Evolutionary conservation across 2,113 vertebrate species (phyloP).

Genomic region (Gallinago jamesoni): DNA sequence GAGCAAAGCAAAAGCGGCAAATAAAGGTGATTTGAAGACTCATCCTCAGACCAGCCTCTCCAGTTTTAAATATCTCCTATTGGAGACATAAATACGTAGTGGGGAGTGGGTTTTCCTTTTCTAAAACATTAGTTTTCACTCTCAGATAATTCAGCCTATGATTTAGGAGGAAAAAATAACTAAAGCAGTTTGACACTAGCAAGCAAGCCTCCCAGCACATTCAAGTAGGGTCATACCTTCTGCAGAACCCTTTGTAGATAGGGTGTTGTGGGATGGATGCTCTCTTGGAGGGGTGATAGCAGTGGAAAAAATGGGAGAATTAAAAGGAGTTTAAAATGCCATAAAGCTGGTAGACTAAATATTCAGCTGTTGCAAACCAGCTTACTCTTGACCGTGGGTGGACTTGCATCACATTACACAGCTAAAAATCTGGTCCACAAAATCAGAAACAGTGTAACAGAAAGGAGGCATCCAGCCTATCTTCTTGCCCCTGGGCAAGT

Average conservation of each 20-base stretch:
- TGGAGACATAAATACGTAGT: background rate
- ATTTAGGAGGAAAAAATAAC: background rate
- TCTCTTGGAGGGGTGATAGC: background rate
- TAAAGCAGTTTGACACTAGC: background rate
- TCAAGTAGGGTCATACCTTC: background rate
- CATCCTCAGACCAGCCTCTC: too few relatives aligned
- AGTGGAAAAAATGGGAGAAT: background rate
- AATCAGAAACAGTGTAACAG: background rate
- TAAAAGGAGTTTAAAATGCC: constrained; percentile 15
- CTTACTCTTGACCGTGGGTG: background rate
- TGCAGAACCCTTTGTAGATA: constrained; percentile 28
- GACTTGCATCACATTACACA: background rate
- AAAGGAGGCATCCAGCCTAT: background rate
- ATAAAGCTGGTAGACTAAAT: background rate
- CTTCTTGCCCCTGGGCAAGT: background rate
- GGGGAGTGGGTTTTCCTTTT: background rate
- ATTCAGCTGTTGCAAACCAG: constrained; percentile 17
- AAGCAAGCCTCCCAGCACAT: background rate
- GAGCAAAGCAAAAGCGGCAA: background rate
- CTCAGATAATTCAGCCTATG: background rate
- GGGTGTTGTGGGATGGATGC: background rate
- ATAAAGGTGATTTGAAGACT: background rate
- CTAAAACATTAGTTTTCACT: background rate
- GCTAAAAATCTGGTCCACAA: background rate
- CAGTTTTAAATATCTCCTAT: background rate